Conservation (phyloP, 1,140 invertebrate genomes). For the Archegozetes longisetosus region DNA sequence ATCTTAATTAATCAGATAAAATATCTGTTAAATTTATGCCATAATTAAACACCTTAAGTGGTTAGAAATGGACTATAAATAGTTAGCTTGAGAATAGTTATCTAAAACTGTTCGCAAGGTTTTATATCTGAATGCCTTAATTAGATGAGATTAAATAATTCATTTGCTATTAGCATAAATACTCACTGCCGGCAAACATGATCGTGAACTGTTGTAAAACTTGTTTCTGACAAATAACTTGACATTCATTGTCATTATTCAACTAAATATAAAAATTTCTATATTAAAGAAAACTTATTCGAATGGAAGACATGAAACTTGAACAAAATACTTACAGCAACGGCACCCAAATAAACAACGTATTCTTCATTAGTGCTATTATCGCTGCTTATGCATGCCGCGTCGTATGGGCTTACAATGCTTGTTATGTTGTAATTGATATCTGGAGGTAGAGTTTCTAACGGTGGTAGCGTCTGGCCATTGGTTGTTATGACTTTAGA, state of each 20-base stretch:
- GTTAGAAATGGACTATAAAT: no score
- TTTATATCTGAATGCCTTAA: no score
- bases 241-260: constrained; percentile 1
- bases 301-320: neutral
- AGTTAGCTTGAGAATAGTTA: no score
- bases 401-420: neutral
- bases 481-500: neutral
- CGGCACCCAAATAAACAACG: constrained; percentile 3
- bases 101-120: no score
- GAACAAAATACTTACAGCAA: neutral
- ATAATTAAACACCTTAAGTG: no score
- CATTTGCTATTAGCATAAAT: no score
- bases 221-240: constrained; percentile 1
- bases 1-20: no score
- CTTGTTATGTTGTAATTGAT: neutral
- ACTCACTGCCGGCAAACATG: neutral
- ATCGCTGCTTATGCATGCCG: neutral
- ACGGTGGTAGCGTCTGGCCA: neutral
- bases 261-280: neutral
- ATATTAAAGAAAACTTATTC: neutral
- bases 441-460: neutral
- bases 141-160: no score
- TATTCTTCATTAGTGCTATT: neutral
- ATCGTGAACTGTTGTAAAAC: neutral
- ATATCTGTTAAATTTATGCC: no score